Evolutionary conservation across 1,140 invertebrate species (phyloP).

Genomic region (Bombus haemorrhoidalis): DNA sequence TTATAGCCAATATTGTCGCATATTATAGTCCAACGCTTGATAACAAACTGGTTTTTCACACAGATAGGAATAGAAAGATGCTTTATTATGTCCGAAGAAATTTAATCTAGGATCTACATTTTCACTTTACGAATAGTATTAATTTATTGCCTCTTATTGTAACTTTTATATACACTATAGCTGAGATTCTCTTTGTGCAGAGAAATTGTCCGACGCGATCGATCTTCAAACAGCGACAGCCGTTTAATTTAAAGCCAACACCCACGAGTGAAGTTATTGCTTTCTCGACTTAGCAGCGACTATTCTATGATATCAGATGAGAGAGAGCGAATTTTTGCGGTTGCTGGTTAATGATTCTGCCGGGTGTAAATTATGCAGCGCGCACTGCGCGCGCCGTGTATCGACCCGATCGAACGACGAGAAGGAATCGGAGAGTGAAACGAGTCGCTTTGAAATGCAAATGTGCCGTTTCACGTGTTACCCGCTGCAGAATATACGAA

Average conservation of each 20-base stretch:
- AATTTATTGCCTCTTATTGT: background rate
- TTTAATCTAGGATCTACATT: background rate
- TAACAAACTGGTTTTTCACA: constrained; percentile 12
- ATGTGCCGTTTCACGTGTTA: background rate
- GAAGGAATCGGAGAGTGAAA: background rate
- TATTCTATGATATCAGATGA: constrained; percentile 9
- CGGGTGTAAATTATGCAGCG: constrained; percentile 30
- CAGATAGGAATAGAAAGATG: too few species aligned
- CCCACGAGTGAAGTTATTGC: background rate
- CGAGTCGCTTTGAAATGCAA: constrained; percentile 33
- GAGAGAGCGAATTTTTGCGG: background rate
- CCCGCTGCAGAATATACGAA: background rate
- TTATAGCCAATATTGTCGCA: too few species aligned
- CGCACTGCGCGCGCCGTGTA: background rate
- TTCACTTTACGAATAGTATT: background rate
- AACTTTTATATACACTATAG: background rate
- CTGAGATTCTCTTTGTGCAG: background rate
- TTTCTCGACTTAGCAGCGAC: background rate
- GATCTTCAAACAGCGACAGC: background rate
- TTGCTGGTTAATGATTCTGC: constrained; percentile 14
- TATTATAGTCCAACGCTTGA: background rate
- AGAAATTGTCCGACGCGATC: background rate
- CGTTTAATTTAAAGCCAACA: constrained; percentile 6
- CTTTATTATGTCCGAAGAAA: background rate
- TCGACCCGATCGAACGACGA: background rate